Base-by-base conservation (phyloP, 2,888 invertebrate genomes). In the Conus canariensis region DNA sequence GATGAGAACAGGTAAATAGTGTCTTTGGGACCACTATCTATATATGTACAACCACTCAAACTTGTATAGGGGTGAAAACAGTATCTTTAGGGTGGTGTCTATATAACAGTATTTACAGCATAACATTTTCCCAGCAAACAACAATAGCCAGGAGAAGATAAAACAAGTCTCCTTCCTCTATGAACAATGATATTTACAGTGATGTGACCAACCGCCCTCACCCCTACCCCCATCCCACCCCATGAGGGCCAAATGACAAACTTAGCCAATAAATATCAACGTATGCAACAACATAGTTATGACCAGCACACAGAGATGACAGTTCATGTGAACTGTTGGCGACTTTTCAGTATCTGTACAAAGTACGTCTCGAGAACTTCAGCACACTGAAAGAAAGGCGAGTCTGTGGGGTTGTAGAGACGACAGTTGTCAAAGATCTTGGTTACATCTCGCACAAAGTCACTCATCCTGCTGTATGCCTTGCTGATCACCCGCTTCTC, bases 351-450 rank as follows among this genome's bases (percentile, higher is more conserved):
- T 92, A 95, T 95, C 92, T 96, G 95, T 80, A 95, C 95, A 94
- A 99, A 99, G 96, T 98, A 99, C 91, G 98, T 98, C 97, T 99
- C 99, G 92, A 99, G 97, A 90, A 98, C 98, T 96, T 99, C 99
- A 56, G 99, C 99, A 97, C 99, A 99, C 95, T 99, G 98, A 97
- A 98, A 99, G 97, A 99, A 99, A 92, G 98, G 98, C 30, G 99
- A 98, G 96, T 99, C 99, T 95, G 98, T 98, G 91, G 99, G 98
- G 97, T 99, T 99, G 97, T 99, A 99, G 96, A 98, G 98, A 93
- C 99, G 98, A 97, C 99, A 99, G 97, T 99, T 99, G 97, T 99
- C 99, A 97, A 99, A 99, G 96, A 99, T 99, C 97, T 99, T 98
- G 92, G 98, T 99, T 98, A 99, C 98, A 96, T 99, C 99, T 96